phyloP scores from a whole-genome alignment of 2,888 invertebrate species.

The Euplagia quadripunctaria region DNA sequence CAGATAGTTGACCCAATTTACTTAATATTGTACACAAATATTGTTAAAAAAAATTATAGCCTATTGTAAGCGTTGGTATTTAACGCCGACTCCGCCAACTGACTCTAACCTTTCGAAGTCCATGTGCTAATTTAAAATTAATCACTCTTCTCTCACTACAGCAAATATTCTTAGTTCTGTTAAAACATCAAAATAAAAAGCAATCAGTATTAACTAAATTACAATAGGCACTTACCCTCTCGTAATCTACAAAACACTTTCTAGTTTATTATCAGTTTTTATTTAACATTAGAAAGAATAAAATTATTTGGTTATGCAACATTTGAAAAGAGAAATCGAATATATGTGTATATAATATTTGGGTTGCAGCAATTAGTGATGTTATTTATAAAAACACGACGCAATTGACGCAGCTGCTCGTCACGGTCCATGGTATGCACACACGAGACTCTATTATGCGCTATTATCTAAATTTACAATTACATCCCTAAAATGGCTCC shows the following conservation, averaged over 20 bases:
- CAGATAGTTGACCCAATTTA: no score
- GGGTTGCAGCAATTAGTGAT: slow-evolving; percentile 31
- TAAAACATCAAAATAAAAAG: background rate
- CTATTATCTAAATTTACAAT: slow-evolving; percentile 58
- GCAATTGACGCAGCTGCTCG: slow-evolving; percentile 46
- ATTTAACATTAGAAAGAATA: slow-evolving; percentile 19
- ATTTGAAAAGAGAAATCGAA: slow-evolving; percentile 26
- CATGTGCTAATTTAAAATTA: no score
- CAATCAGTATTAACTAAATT: background rate
- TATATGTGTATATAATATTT: slow-evolving; percentile 30
- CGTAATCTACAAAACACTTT: background rate
- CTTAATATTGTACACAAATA: no score
- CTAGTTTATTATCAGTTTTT: background rate
- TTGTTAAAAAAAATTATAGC: background rate
- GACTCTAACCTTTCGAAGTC: no score
- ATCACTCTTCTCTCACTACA: background rate
- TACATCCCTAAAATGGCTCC: slow-evolving; percentile 51
- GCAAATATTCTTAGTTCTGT: background rate
- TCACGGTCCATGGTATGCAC: slow-evolving; percentile 47
- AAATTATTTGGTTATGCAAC: slow-evolving; percentile 25
- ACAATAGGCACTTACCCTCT: background rate
- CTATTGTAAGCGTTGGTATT: background rate
- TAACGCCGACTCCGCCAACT: background rate
- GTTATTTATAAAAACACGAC: slow-evolving; percentile 34
- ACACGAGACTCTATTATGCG: slow-evolving; percentile 53